These are phyloP conservation scores for Charadrius vociferus DNA, from an alignment of 2,113 vertebrate species.

Conservation along the genomic window DNA sequence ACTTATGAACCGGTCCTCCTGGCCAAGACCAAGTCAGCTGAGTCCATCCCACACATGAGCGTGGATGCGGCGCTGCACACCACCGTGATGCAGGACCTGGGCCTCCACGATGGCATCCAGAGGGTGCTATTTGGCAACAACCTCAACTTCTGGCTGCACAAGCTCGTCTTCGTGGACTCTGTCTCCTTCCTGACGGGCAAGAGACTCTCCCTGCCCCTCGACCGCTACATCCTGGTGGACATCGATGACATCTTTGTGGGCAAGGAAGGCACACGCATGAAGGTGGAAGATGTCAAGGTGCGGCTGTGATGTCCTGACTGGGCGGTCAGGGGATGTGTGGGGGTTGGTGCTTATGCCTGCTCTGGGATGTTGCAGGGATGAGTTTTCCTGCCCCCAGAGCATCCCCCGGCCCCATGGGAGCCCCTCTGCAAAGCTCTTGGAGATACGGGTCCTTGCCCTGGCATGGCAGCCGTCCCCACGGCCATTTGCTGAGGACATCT, in stretches of 20 bases:
- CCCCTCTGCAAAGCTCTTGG: fast-evolving
- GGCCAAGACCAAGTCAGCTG: constrained; percentile 92
- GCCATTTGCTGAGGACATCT: neutral
- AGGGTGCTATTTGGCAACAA: constrained; percentile 96
- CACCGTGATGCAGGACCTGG: constrained; percentile 95
- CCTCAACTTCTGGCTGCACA: constrained; percentile 97
- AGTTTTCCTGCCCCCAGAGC: neutral
- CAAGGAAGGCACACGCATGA: constrained; percentile 97
- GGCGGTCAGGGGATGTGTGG: neutral
- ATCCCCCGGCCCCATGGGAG: neutral
- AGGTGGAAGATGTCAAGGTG: constrained; percentile 96
- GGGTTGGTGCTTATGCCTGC: neutral
- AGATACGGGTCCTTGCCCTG: fast-evolving
- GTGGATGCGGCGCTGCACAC: constrained; percentile 87
- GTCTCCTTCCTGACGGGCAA: constrained; percentile 95
- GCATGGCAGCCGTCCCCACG: fast-evolving
- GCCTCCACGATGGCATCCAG: constrained; percentile 95
- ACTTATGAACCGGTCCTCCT: constrained; percentile 93
- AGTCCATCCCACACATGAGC: constrained; percentile 87
- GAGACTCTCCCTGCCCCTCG: constrained; percentile 89
- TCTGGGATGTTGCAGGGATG: neutral
- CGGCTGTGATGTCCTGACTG: neutral
- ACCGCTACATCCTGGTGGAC: constrained; percentile 94
- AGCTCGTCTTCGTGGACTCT: constrained; percentile 92
- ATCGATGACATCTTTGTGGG: constrained; percentile 98